Percentiles rank a stretch among this genome's conserved stretches.
phyloP scores from a whole-genome alignment of 2,888 invertebrate genomes.

The Sussaba pulchella region DNA sequence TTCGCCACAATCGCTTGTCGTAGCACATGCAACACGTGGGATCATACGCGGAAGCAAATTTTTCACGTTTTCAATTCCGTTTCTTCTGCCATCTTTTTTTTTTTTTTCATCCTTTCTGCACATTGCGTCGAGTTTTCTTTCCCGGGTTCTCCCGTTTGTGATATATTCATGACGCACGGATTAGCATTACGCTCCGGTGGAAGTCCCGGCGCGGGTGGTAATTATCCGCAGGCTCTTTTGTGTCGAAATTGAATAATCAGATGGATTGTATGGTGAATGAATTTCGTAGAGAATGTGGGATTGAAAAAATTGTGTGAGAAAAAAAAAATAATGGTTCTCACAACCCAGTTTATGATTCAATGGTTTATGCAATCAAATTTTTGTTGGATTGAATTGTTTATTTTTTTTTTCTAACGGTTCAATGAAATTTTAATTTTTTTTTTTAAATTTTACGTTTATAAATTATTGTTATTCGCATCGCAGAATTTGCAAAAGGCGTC shows the following conservation, averaged over 20 bases:
- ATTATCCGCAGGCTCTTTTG: background rate
- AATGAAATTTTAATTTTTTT: background rate
- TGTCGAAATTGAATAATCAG: constrained; percentile 4
- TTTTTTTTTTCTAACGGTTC: too few relatives aligned
- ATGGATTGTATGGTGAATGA: background rate
- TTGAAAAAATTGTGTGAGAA: background rate
- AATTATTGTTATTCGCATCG: background rate
- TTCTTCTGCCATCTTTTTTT: constrained; percentile 7
- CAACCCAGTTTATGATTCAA: background rate
- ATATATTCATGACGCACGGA: background rate
- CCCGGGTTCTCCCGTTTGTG: background rate
- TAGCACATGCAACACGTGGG: constrained; percentile 43
- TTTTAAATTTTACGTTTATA: background rate
- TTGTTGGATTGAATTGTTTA: too few relatives aligned
- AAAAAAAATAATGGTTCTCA: background rate
- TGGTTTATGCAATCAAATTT: constrained; percentile 3
- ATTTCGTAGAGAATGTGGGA: background rate
- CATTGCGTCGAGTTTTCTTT: constrained; percentile 1
- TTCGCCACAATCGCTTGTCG: background rate
- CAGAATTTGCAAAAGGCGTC: constrained; percentile 21
- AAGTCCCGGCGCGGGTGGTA: background rate
- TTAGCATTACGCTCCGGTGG: background rate
- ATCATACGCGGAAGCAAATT: constrained; percentile 25
- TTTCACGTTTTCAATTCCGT: constrained; percentile 35
- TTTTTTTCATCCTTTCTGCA: background rate